These are phyloP conservation scores for Sciurus vulgaris DNA, from an alignment of 2,797 vertebrate species.

Conservation along the genomic window DNA sequence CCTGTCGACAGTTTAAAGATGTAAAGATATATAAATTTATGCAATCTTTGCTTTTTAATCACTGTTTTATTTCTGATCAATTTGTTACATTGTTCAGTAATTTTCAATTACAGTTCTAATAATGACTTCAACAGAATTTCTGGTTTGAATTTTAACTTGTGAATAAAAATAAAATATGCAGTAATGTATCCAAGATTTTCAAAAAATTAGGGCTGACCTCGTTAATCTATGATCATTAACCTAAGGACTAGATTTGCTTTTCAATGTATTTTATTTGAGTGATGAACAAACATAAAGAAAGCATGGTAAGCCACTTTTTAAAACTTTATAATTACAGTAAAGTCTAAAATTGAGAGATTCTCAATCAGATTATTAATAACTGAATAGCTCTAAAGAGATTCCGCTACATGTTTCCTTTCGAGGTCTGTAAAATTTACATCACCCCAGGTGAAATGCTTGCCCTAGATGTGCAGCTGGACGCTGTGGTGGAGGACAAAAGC, in stretches of 20 bases:
- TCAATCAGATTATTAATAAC: slow-evolving; percentile 19
- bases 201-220: too few relatives aligned
- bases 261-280: not conserved
- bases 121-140: too few relatives aligned
- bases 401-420: not conserved
- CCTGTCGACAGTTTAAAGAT: not conserved
- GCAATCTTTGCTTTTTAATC: not conserved
- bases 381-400: not conserved
- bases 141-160: too few relatives aligned
- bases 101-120: too few relatives aligned
- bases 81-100: too few relatives aligned
- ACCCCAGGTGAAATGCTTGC: not conserved
- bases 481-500: too few relatives aligned
- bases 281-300: slow-evolving; percentile 3
- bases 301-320: not conserved
- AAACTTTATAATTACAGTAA: not conserved
- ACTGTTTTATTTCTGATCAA: not conserved
- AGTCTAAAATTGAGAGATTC: not conserved
- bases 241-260: too few relatives aligned
- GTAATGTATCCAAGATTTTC: too few relatives aligned
- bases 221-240: too few relatives aligned
- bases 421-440: not conserved
- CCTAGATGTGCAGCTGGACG: not conserved
- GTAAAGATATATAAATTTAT: not conserved
- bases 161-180: too few relatives aligned